Percentiles rank a stretch among this genome's conserved stretches.
Evolutionary conservation across 2,888 invertebrate species (phyloP).

Genomic region (Pristionchus japonicus): DNA sequence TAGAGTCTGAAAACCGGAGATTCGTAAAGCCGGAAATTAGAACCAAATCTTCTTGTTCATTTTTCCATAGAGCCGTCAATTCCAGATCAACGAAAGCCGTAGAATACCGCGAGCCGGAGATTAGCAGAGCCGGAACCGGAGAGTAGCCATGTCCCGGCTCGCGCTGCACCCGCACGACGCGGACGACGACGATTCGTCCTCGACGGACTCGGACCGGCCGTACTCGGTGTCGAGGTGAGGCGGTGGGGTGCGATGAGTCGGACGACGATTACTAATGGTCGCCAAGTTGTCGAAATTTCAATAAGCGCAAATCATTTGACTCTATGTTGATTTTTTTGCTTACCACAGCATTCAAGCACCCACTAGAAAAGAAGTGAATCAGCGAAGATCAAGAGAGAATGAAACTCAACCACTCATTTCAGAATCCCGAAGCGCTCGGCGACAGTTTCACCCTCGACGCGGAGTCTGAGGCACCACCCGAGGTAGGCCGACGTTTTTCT

Average conservation of each 20-base stretch:
- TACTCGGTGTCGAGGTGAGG: background rate
- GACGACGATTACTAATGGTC: too few species aligned
- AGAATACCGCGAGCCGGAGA: background rate
- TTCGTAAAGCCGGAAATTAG: background rate
- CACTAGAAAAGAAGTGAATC: background rate
- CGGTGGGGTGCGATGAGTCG: too few species aligned
- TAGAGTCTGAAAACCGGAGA: background rate
- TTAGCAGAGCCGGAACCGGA: background rate
- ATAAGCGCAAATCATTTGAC: too few species aligned
- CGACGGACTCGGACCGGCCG: conserved; percentile 30
- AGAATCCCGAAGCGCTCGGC: conserved; percentile 53
- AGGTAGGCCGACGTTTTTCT: background rate
- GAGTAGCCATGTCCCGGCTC: conserved; percentile 21
- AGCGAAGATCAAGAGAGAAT: background rate
- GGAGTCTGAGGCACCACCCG: conserved; percentile 37
- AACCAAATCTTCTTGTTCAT: too few species aligned
- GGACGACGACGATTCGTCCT: conserved; percentile 54
- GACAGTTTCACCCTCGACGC: conserved; percentile 64
- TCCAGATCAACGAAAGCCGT: too few species aligned
- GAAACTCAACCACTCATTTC: background rate
- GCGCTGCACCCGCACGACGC: conserved; percentile 65
- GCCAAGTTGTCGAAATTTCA: too few species aligned
- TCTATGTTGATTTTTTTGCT: too few species aligned
- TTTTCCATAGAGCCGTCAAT: too few species aligned
- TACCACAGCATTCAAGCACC: too few species aligned